Evolutionary conservation across 2,113 vertebrate species (phyloP).

Genomic region (Hepsetus odoe): DNA sequence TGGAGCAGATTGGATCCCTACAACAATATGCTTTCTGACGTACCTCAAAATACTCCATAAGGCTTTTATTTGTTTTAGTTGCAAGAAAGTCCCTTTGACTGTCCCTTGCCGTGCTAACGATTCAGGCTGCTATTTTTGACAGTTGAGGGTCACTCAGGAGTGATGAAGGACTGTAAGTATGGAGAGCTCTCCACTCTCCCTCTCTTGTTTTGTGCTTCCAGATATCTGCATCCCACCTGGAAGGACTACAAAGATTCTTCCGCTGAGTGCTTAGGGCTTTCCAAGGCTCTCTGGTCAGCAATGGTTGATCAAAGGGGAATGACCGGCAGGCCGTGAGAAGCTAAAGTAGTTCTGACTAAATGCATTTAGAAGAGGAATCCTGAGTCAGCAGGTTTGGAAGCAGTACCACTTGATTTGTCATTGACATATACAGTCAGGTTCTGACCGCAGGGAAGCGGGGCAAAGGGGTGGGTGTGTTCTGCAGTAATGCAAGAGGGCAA

Average conservation of each 20-base stretch:
- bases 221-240: conserved; percentile 37
- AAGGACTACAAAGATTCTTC: conserved; percentile 32
- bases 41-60: conserved; percentile 36
- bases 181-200: conserved; percentile 38
- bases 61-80: conserved; percentile 11
- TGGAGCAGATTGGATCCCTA: conserved; percentile 53
- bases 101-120: conserved; percentile 49
- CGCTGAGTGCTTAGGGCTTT: conserved; percentile 30
- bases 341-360: conserved; percentile 42
- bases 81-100: conserved; percentile 8
- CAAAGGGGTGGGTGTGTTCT: background rate
- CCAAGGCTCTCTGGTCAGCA: conserved; percentile 43
- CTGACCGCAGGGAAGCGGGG: conserved; percentile 9
- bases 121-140: conserved; percentile 65
- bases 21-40: conserved; percentile 33
- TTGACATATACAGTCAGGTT: background rate
- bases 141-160: conserved; percentile 50
- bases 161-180: conserved; percentile 17
- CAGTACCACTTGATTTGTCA: conserved; percentile 29
- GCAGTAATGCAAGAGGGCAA: background rate
- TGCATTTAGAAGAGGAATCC: conserved; percentile 38
- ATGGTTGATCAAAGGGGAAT: conserved; percentile 47
- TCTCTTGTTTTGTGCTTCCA: conserved; percentile 42
- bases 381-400: conserved; percentile 50
- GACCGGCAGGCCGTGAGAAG: conserved; percentile 40